Conservation (phyloP, 2,888 invertebrate genomes). For the Noctua fimbriata region DNA sequence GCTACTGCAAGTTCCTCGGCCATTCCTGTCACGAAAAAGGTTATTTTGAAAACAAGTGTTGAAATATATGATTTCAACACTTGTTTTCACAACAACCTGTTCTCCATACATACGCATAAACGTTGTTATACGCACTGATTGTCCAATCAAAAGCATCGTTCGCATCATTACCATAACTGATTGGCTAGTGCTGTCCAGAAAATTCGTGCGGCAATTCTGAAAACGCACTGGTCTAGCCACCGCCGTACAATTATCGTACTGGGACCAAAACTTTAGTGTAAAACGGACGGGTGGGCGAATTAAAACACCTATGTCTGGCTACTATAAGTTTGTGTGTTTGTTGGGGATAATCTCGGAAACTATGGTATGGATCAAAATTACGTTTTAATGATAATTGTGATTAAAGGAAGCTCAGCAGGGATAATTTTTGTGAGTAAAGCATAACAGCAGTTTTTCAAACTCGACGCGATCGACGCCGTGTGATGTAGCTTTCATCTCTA, state of each 20-base stretch:
- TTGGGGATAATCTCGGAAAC: background rate
- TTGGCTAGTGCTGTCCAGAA: slow-evolving; percentile 71
- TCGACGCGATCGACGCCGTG: background rate
- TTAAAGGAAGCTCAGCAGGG: background rate
- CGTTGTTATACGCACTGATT: slow-evolving; percentile 67
- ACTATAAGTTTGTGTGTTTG: background rate
- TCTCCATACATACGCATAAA: background rate
- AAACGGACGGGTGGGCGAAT: slow-evolving; percentile 73
- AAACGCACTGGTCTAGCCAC: slow-evolving; percentile 23
- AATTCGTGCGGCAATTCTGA: slow-evolving; percentile 67
- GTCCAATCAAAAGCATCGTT: slow-evolving; percentile 76
- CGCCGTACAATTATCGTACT: slow-evolving; percentile 66
- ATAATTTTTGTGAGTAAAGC: background rate
- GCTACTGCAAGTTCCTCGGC: too few species aligned
- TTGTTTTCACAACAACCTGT: background rate
- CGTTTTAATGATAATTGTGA: background rate
- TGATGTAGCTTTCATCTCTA: background rate
- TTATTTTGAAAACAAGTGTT: too few species aligned
- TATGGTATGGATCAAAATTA: background rate
- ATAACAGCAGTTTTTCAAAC: background rate
- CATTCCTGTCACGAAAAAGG: background rate
- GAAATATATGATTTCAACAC: too few species aligned
- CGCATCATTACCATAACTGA: slow-evolving; percentile 86
- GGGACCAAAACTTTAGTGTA: slow-evolving; percentile 79
- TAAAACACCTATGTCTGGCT: slow-evolving; percentile 72